Base-by-base conservation (phyloP, 2,113 vertebrate species). In the Microtus oregoni region DNA sequence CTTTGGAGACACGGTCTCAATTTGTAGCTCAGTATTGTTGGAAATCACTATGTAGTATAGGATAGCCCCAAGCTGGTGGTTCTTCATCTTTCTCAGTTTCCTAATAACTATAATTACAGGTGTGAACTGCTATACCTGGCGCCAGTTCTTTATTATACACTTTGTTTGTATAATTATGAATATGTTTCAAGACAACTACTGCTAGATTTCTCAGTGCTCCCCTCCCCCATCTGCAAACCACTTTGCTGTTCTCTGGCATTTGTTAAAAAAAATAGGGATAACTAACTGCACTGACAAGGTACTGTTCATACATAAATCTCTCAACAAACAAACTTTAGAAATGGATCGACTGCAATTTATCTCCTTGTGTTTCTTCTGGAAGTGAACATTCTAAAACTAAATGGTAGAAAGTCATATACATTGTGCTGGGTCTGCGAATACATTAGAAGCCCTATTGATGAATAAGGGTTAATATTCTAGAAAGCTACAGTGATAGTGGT, bases 351-450 rank as follows among this genome's bases (percentile, higher is more conserved):
- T 38, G 63, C 75, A 81, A 75, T 83, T 73, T 63, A 96, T 95
- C 20, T 92, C 28, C 20, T 52, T 90, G 47, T 41, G 20, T 88
- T 95, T 88, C 24, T n/a, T 77, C 1, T 86, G 32, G 35, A 35
- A 90, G 22, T 89, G 32, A 94, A 90, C 32, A 6, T 92, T 95
- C 47, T 91, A 50, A 93, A 90, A 81, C 15, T 61, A 93, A 77
- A 91, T 75, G 11, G 14, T 95, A 89, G 44, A 38, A 78, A 1
- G 7, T 4, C 65, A 77, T 94, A 86, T 6, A 50, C 10, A 88
- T 35, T 92, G n/a, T 24, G 3, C 12, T 91, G 30, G 3, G 35
- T 19, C 63, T 88, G 13, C 58, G 3, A 78, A 91, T 95, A 30
- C 5, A 55, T 68, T 26, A 90, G 52, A 86, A 47, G 41, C 44